phyloP scores from a whole-genome alignment of 2,797 vertebrate genomes.

The Crocodylus rhombifer region DNA sequence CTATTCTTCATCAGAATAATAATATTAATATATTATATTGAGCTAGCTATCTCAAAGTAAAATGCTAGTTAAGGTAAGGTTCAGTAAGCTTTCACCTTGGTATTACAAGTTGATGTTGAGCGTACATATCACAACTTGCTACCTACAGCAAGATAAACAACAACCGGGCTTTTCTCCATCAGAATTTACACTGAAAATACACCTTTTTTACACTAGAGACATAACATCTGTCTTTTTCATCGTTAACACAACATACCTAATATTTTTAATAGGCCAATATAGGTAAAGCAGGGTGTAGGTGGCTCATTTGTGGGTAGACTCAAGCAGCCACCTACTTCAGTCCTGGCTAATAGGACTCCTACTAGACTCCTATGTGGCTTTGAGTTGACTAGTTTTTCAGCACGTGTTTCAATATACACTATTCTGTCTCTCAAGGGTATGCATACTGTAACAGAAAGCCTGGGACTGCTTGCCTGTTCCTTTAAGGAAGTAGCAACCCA shows the following conservation, averaged over 20 bases:
- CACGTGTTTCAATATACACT: neutral
- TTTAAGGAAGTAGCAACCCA: too few relatives aligned
- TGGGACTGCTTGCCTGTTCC: too few relatives aligned
- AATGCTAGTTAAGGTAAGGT: neutral
- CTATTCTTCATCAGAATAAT: neutral
- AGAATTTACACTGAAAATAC: neutral
- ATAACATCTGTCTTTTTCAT: neutral
- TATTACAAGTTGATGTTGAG: neutral
- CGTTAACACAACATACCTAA: neutral
- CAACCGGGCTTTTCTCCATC: neutral
- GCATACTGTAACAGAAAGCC: too few relatives aligned
- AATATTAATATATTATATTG: neutral
- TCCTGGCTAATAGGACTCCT: neutral
- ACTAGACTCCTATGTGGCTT: neutral
- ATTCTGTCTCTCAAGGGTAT: too few relatives aligned
- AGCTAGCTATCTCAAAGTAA: neutral
- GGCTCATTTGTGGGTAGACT: neutral
- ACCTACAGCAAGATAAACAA: neutral
- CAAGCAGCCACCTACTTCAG: too few relatives aligned
- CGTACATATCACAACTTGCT: neutral
- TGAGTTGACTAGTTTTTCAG: neutral
- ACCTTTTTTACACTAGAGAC: neutral
- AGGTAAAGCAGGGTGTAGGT: neutral
- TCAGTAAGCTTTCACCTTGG: neutral
- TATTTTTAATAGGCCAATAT: rapidly evolving